phyloP scores from a whole-genome alignment of 2,797 vertebrate genomes.

The Pampus argenteus region DNA sequence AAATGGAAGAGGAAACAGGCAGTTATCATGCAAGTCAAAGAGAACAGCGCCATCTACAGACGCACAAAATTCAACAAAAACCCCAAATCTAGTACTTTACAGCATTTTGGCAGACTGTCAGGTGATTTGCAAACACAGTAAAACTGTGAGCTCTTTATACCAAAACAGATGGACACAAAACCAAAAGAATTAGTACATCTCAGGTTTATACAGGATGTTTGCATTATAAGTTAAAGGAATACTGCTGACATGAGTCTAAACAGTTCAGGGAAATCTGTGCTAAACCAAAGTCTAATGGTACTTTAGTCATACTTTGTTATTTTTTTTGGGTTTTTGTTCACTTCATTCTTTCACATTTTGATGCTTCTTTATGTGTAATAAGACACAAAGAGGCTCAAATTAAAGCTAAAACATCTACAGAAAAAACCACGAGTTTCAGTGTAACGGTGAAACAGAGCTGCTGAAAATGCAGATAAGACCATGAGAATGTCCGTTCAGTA shows the following conservation, averaged over 20 bases:
- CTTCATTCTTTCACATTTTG: background rate
- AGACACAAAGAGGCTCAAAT: background rate
- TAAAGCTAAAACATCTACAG: background rate
- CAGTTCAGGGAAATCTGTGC: conserved; percentile 1
- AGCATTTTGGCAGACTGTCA: background rate
- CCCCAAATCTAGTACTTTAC: background rate
- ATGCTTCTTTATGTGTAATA: background rate
- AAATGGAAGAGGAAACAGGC: background rate
- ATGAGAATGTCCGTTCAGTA: conserved; percentile 43
- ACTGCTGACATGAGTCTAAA: background rate
- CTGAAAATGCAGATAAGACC: conserved; percentile 6
- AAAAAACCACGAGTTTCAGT: background rate
- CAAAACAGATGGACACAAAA: background rate
- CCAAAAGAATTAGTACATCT: conserved; percentile 7
- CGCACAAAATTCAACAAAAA: background rate
- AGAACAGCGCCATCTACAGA: conserved; percentile 40
- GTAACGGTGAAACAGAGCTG: conserved; percentile 22
- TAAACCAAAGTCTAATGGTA: background rate
- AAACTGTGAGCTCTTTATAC: background rate
- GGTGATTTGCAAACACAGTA: conserved; percentile 13
- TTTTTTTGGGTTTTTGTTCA: background rate
- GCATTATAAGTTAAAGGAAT: background rate
- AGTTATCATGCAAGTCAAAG: background rate
- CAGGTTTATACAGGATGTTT: conserved; percentile 5
- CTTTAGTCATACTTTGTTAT: background rate